Evolutionary conservation across 1,140 invertebrate species (phyloP).

Genomic region (Trichonephila clavipes): DNA sequence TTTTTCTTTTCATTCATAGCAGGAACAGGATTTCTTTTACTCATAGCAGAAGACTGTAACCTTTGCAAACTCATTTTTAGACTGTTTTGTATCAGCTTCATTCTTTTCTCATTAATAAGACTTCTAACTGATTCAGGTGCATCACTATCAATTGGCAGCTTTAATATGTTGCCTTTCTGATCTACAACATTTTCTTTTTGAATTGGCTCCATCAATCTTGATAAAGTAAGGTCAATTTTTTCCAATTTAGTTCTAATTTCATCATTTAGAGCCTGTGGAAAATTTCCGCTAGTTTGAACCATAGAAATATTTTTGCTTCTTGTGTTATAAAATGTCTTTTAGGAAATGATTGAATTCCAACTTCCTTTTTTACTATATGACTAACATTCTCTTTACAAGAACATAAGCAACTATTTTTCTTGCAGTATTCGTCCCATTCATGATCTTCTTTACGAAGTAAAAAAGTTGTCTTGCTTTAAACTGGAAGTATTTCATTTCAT

Average conservation of each 20-base stretch:
- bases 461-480: slow-evolving; percentile 52
- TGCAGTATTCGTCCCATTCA: slow-evolving; percentile 68
- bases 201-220: background rate
- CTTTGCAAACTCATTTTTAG: slow-evolving; percentile 34
- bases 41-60: slow-evolving; percentile 6
- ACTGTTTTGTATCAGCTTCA: slow-evolving; percentile 12
- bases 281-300: background rate
- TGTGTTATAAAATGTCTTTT: background rate
- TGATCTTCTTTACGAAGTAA: slow-evolving; percentile 66
- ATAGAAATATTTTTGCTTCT: background rate
- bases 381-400: background rate
- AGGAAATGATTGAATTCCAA: slow-evolving; percentile 31
- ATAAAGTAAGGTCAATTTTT: slow-evolving; percentile 54
- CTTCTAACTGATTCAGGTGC: background rate
- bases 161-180: background rate
- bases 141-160: background rate
- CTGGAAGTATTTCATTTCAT: slow-evolving; percentile 65
- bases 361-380: background rate
- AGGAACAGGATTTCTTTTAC: background rate
- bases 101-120: background rate
- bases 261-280: slow-evolving; percentile 39
- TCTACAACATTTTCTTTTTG: background rate
- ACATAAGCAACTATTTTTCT: background rate
- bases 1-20: background rate
- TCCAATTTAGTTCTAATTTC: slow-evolving; percentile 51